Conservation (phyloP, 2,797 vertebrate species). For the Platalea minor region DNA sequence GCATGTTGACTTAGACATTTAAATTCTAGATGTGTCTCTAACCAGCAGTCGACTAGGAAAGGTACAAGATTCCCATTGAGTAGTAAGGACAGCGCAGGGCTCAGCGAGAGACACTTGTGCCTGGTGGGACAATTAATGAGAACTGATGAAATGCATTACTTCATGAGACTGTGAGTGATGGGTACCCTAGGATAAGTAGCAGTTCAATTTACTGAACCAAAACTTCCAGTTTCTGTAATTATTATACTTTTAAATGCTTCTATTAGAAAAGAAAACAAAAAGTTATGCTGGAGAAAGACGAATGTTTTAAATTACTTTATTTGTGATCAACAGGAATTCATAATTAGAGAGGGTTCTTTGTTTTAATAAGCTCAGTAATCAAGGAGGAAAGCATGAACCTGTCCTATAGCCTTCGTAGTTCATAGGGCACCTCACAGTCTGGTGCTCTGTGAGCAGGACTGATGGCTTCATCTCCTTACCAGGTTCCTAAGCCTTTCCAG, state of each 20-base stretch:
- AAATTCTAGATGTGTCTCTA: neutral
- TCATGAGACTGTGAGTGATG: neutral
- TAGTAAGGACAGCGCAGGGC: neutral
- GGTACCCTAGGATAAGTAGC: neutral
- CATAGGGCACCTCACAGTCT: neutral
- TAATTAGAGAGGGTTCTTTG: neutral
- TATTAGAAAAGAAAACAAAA: neutral
- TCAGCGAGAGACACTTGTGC: neutral
- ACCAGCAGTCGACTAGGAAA: neutral
- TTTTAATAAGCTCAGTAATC: neutral
- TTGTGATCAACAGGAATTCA: neutral
- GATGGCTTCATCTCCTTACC: neutral
- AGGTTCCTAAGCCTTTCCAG: neutral
- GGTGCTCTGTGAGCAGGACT: neutral
- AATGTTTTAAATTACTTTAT: neutral
- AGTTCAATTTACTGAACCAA: neutral
- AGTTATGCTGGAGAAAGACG: neutral
- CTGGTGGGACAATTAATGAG: neutral
- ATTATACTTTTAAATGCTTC: neutral
- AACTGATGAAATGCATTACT: neutral
- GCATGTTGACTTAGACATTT: fast-evolving
- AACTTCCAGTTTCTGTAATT: neutral
- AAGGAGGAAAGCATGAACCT: neutral
- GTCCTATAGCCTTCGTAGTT: neutral
- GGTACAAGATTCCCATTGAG: neutral